phyloP scores from a whole-genome alignment of 1,140 invertebrate genomes.

The Bombus ignitus region DNA sequence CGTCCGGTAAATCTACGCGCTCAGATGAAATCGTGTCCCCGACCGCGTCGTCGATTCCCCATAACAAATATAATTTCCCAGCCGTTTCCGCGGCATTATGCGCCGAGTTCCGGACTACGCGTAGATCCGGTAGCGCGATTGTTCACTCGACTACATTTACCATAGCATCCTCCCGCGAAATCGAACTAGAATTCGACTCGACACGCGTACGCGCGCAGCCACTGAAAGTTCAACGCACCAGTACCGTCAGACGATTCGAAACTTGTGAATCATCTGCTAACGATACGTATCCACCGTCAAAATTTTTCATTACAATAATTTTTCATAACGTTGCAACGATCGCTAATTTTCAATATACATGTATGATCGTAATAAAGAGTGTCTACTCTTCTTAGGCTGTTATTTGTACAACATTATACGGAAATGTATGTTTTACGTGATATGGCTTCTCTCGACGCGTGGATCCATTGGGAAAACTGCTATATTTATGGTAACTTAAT shows the following conservation, averaged over 20 bases:
- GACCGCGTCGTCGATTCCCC: no score
- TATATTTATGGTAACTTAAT: not conserved
- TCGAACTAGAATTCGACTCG: conserved; percentile 42
- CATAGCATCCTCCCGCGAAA: conserved; percentile 43
- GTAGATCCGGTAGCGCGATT: conserved; percentile 62
- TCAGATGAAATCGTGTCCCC: no score
- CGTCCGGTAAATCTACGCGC: no score
- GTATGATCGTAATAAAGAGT: not conserved
- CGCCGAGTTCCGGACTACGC: conserved; percentile 74
- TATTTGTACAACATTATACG: no score
- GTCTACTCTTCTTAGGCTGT: no score
- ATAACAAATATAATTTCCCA: no score
- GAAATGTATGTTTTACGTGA: no score
- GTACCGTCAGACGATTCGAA: not conserved
- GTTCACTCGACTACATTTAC: conserved; percentile 60
- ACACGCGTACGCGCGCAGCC: conserved; percentile 11
- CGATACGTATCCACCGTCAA: not conserved
- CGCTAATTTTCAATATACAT: not conserved
- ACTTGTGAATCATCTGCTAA: not conserved
- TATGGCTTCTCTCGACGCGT: no score
- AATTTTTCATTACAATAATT: not conserved
- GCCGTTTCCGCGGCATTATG: conserved; percentile 80
- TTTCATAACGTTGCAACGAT: not conserved
- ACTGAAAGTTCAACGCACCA: conserved; percentile 57
- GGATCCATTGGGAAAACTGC: no score